Percentiles rank a stretch among this genome's conserved stretches.
Evolutionary conservation across 2,113 vertebrate species (phyloP).

Genomic region (Serilophus lunatus): DNA sequence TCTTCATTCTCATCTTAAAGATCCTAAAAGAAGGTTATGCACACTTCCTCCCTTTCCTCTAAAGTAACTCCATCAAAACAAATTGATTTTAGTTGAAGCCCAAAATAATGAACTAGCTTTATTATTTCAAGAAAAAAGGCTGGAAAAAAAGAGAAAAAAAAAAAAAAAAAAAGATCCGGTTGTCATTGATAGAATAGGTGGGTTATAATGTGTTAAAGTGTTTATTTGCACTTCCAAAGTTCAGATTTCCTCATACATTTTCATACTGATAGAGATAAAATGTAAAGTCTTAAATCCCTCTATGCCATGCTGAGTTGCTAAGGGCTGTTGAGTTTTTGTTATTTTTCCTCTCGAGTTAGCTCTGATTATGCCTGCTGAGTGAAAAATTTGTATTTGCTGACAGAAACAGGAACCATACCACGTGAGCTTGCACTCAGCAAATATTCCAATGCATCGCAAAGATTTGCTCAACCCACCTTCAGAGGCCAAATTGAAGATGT

Average conservation of each 20-base stretch:
- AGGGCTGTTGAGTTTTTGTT: constrained; percentile 81
- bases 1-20: not conserved
- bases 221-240: constrained; percentile 81
- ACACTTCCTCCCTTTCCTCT: not conserved
- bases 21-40: not conserved
- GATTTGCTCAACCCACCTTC: constrained; percentile 81
- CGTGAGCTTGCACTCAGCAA: constrained; percentile 80
- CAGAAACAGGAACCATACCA: constrained; percentile 81
- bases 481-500: constrained; percentile 88
- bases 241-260: constrained; percentile 81
- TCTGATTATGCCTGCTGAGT: constrained; percentile 85
- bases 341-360: constrained; percentile 82
- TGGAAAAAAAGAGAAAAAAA: not conserved
- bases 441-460: constrained; percentile 86
- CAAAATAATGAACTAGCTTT: constrained; percentile 37
- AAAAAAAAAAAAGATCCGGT: not conserved
- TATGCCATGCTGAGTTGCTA: constrained; percentile 83
- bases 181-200: constrained; percentile 39
- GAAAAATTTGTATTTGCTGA: constrained; percentile 92
- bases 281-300: constrained; percentile 80
- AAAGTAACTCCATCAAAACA: not conserved
- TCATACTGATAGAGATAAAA: constrained; percentile 84
- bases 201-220: constrained; percentile 75
- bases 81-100: not conserved
- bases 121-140: constrained; percentile 16